Evolutionary conservation across 2,888 invertebrate species (phyloP).

Genomic region (Hermaeophaga mercurialis): DNA sequence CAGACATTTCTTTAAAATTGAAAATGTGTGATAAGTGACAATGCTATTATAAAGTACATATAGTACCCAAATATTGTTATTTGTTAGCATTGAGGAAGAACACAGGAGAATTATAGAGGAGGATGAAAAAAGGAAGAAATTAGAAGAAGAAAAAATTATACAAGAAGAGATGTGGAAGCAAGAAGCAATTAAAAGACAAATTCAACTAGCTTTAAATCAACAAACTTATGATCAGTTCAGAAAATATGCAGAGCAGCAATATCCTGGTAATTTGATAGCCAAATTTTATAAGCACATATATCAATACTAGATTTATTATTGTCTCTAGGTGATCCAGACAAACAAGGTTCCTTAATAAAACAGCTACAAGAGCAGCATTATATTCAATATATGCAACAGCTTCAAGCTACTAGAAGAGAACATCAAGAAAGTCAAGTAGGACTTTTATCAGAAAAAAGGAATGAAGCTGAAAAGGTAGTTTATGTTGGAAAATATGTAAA

Average conservation of each 20-base stretch:
- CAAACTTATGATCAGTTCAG: slow-evolving; percentile 91
- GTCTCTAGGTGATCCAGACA: slow-evolving; percentile 69
- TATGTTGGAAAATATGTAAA: too few species aligned
- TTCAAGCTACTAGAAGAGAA: slow-evolving; percentile 62
- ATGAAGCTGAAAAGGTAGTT: slow-evolving; percentile 29
- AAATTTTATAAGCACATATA: not conserved
- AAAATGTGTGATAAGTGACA: too few species aligned
- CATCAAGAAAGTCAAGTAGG: slow-evolving; percentile 43
- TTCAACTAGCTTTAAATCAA: slow-evolving; percentile 95
- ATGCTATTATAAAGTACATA: too few species aligned
- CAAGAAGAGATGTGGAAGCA: slow-evolving; percentile 67
- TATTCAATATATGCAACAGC: slow-evolving; percentile 97
- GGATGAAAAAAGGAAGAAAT: slow-evolving; percentile 64
- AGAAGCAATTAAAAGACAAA: slow-evolving; percentile 74
- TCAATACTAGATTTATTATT: not conserved
- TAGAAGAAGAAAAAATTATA: slow-evolving; percentile 69
- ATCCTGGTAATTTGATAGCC: slow-evolving; percentile 61
- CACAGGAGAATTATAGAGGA: slow-evolving; percentile 64
- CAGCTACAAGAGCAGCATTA: slow-evolving; percentile 99
- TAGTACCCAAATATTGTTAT: not conserved
- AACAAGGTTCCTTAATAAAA: slow-evolving; percentile 91
- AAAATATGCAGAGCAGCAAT: slow-evolving; percentile 92
- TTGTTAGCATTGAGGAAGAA: slow-evolving; percentile 60
- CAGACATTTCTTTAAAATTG: too few species aligned
- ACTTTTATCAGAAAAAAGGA: slow-evolving; percentile 32